Evolutionary conservation across 2,888 invertebrate species (phyloP), one percentile per base, ranked within the genome.

Genomic region (Thereva nobilitata): DNA sequence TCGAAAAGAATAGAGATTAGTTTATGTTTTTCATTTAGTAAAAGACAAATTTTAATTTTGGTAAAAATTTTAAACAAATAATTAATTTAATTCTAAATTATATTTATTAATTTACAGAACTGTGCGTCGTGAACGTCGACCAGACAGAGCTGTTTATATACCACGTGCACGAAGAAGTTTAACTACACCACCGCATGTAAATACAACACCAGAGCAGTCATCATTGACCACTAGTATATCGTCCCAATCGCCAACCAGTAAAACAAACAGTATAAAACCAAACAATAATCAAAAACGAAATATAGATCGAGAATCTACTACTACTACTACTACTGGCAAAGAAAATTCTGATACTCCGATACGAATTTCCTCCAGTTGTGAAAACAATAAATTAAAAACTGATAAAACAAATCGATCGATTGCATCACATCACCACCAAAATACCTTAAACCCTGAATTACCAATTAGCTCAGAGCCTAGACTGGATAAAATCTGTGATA

Each of bases 121-220:
- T 55, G 64, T 69, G 9, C 68, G 78, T 70, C 78, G 81, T 69
- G 79, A 80, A 74, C 86, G 87, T 67, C 85, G 91, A 72, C 92
- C 92, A 55, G 92, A 92, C 79, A 86, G 89, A 47, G 90, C 90
- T 23, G 87, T 91, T 59, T 92, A 92, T 83, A 88, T 92, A 69
- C 92, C 92, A 68, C 84, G 89, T 75, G 89, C 88, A 69, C 83
- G 88, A 70, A 84, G 88, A 68, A 80, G 80, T 77, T 78, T 79
- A 75, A 79, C 79, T 67, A 79, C 79, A 72, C 78, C 80, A 71
- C 79, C 80, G 71, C 64, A 69, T 37, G 37, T 54, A 5, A 65
- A 40, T 34, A 10, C 54, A 38, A 12, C 41, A 40, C 23, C 41
- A 34, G 49, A 61, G 37, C 64, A 59, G 35, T 37, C 41, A 10